Evolutionary conservation across 2,888 invertebrate genomes (phyloP).

Genomic region (Troides aeacus): DNA sequence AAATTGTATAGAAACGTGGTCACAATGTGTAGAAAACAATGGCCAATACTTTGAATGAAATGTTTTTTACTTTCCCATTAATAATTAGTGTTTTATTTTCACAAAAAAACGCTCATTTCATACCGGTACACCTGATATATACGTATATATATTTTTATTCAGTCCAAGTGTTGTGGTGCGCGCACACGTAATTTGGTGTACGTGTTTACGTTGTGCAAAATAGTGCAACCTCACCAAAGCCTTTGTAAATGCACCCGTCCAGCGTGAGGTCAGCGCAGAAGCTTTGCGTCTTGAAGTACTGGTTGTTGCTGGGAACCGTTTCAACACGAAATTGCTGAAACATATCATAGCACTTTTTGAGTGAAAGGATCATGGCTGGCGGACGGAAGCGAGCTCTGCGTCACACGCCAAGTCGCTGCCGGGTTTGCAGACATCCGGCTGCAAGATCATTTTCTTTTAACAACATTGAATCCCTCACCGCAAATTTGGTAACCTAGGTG

Average conservation of each 20-base stretch:
- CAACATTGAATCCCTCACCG: too few species aligned
- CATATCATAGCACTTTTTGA: not conserved
- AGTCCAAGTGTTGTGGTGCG: too few species aligned
- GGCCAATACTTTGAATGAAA: too few species aligned
- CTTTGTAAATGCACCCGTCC: conserved; percentile 63
- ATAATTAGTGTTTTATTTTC: too few species aligned
- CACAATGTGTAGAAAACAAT: too few species aligned
- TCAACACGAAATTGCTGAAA: conserved; percentile 80
- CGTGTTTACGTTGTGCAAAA: not conserved
- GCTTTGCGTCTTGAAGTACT: conserved; percentile 67
- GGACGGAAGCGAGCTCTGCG: not conserved
- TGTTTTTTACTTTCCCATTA: too few species aligned
- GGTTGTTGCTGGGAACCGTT: conserved; percentile 64
- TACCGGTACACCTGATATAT: too few species aligned
- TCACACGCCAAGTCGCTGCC: not conserved
- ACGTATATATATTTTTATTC: too few species aligned
- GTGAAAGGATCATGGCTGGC: not conserved
- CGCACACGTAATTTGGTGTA: not conserved
- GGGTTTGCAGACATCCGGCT: not conserved
- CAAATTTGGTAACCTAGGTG: too few species aligned
- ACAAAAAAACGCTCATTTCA: too few species aligned
- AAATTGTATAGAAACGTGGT: too few species aligned
- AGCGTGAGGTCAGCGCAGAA: conserved; percentile 69
- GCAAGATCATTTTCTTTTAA: too few species aligned
- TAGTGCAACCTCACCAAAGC: conserved; percentile 53